Evolutionary conservation across 2,797 vertebrate species (phyloP), one percentile per base, ranked within the genome.

Genomic region (Galago senegalensis): DNA sequence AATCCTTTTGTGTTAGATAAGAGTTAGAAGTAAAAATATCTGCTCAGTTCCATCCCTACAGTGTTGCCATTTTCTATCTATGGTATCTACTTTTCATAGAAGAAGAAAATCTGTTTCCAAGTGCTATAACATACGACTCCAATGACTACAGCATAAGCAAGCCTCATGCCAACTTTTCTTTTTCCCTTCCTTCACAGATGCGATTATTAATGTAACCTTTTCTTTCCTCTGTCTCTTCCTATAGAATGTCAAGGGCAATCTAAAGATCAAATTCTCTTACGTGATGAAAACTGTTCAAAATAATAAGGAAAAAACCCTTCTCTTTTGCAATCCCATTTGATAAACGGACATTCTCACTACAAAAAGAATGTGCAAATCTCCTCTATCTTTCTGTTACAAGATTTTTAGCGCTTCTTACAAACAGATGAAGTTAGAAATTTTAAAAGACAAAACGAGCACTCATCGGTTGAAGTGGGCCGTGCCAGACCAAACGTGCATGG

Each of bases 301-400:
- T 37, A n/a, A 37, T 1, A 76, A 89, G 2, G 75, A 65, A 49
- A 53, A 43, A 87, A 53, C 46, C 1, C 31, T 13, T 17, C 23
- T 89, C 82, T 21, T 70, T 82, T 25, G 20, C 81, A 93, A 94
- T 69, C 93, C 13, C 9, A 63, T 84, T 93, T 89, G 77, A 85
- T 87, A 95, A 87, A 65, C 67, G 21, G 49, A 56, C 29, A 87
- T 92, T 76, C 60, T 67, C 84, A 65, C 27, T 65, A 53, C 40
- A 96, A 92, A 60, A 95, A 96, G 40, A 96, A 91, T 34, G 73
- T 25, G 89, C 16, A 87, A 82, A 60, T 21, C 37, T 82, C 83
- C 21, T 95, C 92, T 67, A 67, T 60, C 77, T 86, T 85, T 58
- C 86, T 87, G 73, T 83, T 87, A 25, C 4, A 18, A 63, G 9